A percentile compares a stretch with the other conserved stretches of the same genome.
Evolutionary conservation across 1,140 invertebrate species (phyloP).

Genomic region (Drosophila saltans): DNA sequence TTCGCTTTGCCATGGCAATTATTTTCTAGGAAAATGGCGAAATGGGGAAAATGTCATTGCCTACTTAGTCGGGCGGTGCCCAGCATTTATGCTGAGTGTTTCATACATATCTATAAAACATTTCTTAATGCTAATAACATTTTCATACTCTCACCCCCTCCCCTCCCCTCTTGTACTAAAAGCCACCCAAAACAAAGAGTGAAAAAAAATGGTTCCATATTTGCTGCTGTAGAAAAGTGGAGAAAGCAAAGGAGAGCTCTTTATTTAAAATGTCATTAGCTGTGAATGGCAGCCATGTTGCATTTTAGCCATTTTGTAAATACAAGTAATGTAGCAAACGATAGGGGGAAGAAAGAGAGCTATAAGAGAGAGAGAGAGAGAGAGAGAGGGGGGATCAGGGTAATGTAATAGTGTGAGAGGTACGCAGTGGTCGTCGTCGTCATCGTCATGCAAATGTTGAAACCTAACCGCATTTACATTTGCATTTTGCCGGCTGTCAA

Average conservation of each 20-base stretch:
- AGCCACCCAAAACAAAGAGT: conserved; percentile 16
- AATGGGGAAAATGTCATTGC: conserved; percentile 41
- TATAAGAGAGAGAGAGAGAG: conserved; percentile 5
- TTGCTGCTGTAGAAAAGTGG: background rate
- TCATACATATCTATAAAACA: conserved; percentile 9
- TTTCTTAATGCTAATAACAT: conserved; percentile 66
- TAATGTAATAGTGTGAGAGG: background rate
- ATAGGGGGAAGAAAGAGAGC: background rate
- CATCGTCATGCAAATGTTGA: conserved; percentile 74
- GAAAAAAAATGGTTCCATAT: background rate
- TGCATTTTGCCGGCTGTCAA: conserved; percentile 66
- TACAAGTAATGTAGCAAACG: conserved; percentile 19
- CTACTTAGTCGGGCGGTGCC: conserved; percentile 48
- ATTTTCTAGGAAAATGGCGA: conserved; percentile 18
- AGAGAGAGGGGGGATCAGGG: background rate
- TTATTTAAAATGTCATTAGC: conserved; percentile 73
- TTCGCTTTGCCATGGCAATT: background rate
- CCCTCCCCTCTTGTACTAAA: background rate
- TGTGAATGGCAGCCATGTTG: conserved; percentile 70
- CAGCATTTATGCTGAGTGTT: conserved; percentile 30
- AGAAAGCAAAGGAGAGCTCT: conserved; percentile 21
- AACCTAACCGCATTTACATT: conserved; percentile 72
- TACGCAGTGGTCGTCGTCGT: conserved; percentile 27
- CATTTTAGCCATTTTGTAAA: conserved; percentile 72
- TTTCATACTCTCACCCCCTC: conserved; percentile 35